Percentiles rank a stretch among this genome's conserved stretches.
Conservation (phyloP, 2,797 vertebrate species). For the Percopsis omiscomaycus region DNA sequence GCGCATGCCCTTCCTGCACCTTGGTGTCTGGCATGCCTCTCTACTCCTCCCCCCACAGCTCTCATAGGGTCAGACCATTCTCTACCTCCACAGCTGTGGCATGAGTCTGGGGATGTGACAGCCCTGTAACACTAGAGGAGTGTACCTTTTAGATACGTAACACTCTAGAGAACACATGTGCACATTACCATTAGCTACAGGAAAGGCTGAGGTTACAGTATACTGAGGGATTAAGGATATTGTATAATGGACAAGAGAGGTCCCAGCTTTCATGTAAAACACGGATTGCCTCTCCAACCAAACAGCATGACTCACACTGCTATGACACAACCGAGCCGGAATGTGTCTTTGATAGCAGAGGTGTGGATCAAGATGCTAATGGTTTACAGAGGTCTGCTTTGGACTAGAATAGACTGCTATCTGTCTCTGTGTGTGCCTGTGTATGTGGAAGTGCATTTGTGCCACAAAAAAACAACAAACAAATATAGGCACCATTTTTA, state of each 20-base stretch:
- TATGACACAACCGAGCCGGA: slow-evolving; percentile 48
- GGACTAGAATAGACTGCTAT: slow-evolving; percentile 62
- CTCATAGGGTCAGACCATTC: too few species aligned
- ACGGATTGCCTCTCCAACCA: slow-evolving; percentile 46
- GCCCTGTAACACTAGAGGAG: too few species aligned
- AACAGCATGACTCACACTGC: slow-evolving; percentile 56
- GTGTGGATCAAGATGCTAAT: slow-evolving; percentile 63
- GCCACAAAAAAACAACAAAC: neutral
- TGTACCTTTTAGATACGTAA: too few species aligned
- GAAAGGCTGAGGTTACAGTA: slow-evolving; percentile 29
- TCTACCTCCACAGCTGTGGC: too few species aligned
- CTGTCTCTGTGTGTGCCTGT: slow-evolving; percentile 3
- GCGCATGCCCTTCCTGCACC: too few species aligned
- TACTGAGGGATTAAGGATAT: slow-evolving; percentile 22
- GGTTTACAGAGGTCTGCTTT: slow-evolving; percentile 59
- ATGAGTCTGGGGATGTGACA: too few species aligned
- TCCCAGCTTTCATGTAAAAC: slow-evolving; percentile 58
- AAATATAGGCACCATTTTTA: neutral
- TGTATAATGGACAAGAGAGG: slow-evolving; percentile 41
- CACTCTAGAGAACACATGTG: too few species aligned
- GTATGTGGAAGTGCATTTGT: slow-evolving; percentile 6
- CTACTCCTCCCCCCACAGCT: too few species aligned
- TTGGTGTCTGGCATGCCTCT: too few species aligned
- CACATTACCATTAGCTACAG: too few species aligned
- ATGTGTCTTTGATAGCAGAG: slow-evolving; percentile 68